Conservation (phyloP, 64 coral and sea anemone species). For the Actinia equina region DNA sequence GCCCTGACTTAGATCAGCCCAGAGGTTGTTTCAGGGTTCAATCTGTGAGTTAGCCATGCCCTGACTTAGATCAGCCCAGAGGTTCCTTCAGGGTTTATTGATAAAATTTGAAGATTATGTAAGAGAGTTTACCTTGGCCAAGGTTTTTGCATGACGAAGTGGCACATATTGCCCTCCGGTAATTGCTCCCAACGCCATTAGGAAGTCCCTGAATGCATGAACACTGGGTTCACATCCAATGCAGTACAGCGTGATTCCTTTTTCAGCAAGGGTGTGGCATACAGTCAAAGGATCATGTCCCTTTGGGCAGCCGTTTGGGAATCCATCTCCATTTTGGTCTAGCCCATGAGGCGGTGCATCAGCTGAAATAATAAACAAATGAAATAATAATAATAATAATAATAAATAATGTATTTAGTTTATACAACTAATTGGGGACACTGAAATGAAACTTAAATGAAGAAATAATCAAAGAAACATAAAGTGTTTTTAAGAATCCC, state of each 20-base stretch:
- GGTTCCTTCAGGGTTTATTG: neutral
- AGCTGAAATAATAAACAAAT: constrained; percentile 34
- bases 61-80: neutral
- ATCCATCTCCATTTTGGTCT: constrained; percentile 51
- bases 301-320: constrained; percentile 79
- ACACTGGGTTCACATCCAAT: constrained; percentile 91
- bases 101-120: too few species aligned
- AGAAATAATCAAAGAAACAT: too few species aligned
- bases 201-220: constrained; percentile 68
- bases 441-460: neutral
- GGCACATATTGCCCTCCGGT: constrained; percentile 96
- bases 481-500: too few species aligned
- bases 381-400: too few species aligned
- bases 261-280: constrained; percentile 70
- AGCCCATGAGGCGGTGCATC: constrained; percentile 97
- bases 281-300: constrained; percentile 60
- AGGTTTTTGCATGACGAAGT: constrained; percentile 41
- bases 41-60: too few species aligned
- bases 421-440: too few species aligned
- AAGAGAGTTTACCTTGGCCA: constrained; percentile 61
- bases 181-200: constrained; percentile 61
- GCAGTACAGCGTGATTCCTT: constrained; percentile 88
- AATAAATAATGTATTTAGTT: too few species aligned
- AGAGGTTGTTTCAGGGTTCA: too few species aligned
- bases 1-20: too few species aligned